Base-by-base conservation (phyloP, 2,888 invertebrate genomes). In the Odontothrips loti region DNA sequence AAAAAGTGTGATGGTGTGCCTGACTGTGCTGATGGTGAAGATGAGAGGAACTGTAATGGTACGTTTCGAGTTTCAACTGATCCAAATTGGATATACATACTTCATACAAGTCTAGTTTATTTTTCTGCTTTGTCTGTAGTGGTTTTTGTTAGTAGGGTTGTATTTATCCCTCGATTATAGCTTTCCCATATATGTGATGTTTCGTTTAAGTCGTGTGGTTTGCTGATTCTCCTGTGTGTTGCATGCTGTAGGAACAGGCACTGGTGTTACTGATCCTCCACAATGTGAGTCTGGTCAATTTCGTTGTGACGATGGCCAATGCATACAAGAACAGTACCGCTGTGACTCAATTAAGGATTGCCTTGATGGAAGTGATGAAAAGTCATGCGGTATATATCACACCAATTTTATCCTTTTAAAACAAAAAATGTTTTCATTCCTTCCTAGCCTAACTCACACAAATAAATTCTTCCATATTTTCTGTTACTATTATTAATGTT, bases 281-380 rank as follows among this genome's bases (percentile, higher is more conserved):
- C 23, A 27, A 87, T 93, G 93, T 90, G 88, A 89, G 85, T 87
- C 90, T 84, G 89, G 90, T 85, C 90, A 93, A 87, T 93, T 93
- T 91, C 91, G 92, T 87, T 96, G 96, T 87, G 91, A 92, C 86
- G 90, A 91, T 86, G 93, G 93, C 82, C 90, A 88, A 85, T 93
- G 93, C 87, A 91, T 93, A 85, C 87, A 89, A 84, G 88, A 88
- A 84, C 88, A 87, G 84, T 89, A 90, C 85, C 89, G 90, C 82
- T 94, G 94, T 87, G 91, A 94, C 85, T 91, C 92, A 83, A 89
- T 90, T 82, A 89, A 90, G 85, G 93, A 95, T 88, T 95, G 95
- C 87, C 90, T 90, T 0, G 93, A 94, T 88, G 90, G 91, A 84
- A 92, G 91, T 82, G 95, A 95, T 87, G 95, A 95, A 87, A 88